Percentiles rank a stretch among this genome's conserved stretches.
These are phyloP conservation scores for Sarcophaga bullata DNA, from an alignment of 1,140 invertebrate genomes.

Conservation along the genomic window DNA sequence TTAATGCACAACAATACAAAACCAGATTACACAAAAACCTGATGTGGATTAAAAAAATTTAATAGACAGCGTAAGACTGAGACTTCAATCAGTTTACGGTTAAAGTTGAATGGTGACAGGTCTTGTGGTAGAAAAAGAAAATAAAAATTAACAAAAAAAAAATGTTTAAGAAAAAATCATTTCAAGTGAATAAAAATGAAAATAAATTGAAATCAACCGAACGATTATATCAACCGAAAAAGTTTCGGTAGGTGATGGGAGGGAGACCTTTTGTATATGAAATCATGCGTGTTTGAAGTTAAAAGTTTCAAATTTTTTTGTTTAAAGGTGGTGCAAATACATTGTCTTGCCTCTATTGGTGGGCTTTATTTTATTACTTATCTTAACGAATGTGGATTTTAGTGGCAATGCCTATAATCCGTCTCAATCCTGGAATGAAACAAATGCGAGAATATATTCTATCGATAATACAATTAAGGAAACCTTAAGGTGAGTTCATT, in stretches of 20 bases:
- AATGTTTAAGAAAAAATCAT: slow-evolving; percentile 41
- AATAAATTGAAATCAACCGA: background rate
- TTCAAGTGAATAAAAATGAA: slow-evolving; percentile 29
- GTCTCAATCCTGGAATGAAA: background rate
- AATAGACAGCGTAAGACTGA: background rate
- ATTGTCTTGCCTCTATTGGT: slow-evolving; percentile 4
- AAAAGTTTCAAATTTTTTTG: background rate
- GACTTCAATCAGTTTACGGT: background rate
- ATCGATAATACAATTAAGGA: no score
- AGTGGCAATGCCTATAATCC: slow-evolving; percentile 16
- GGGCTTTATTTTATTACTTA: slow-evolving; percentile 41
- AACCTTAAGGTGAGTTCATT: no score
- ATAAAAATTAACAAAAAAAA: background rate
- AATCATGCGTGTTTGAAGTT: background rate
- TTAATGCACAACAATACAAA: background rate
- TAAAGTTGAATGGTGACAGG: background rate
- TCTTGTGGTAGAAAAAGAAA: background rate
- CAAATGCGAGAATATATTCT: background rate
- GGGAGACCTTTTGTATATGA: background rate
- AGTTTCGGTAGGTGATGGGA: slow-evolving; percentile 35
- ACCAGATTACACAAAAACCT: background rate
- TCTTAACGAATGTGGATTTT: slow-evolving; percentile 44
- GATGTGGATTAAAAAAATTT: no score
- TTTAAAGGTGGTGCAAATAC: slow-evolving; percentile 39
- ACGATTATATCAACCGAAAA: slow-evolving; percentile 30